A percentile compares a stretch with the other conserved stretches of the same genome.
These are phyloP conservation scores for Caenorhabditis angaria DNA, from an alignment of 2,888 invertebrate species.

Conservation along the genomic window DNA sequence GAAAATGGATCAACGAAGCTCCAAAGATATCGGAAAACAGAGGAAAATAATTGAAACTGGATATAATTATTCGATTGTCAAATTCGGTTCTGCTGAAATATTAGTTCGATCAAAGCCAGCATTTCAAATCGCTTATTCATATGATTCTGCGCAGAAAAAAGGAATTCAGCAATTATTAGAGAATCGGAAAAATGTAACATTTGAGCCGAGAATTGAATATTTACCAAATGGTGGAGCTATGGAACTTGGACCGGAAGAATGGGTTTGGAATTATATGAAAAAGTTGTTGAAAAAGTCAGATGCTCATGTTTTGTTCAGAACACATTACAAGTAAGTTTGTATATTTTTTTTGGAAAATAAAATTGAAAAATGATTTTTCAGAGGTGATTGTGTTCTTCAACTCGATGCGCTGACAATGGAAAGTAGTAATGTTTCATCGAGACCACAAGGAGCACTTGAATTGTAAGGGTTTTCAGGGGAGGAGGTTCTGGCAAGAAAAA, in stretches of 20 bases:
- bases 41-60: not conserved
- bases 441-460: conserved; percentile 16
- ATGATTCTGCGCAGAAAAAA: not conserved
- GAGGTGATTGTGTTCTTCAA: conserved; percentile 23
- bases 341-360: too few relatives aligned
- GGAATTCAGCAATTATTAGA: not conserved
- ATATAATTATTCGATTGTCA: conserved; percentile 33
- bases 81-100: conserved; percentile 13
- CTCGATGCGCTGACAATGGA: conserved; percentile 24
- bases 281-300: conserved; percentile 21
- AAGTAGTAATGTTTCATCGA: not conserved
- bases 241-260: conserved; percentile 32
- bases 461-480: conserved; percentile 29
- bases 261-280: conserved; percentile 39
- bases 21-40: not conserved
- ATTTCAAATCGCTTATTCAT: not conserved
- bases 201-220: conserved; percentile 40
- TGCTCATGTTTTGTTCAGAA: conserved; percentile 25
- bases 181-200: conserved; percentile 8
- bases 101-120: conserved; percentile 29
- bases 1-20: conserved; percentile 8
- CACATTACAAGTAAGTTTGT: conserved; percentile 10
- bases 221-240: conserved; percentile 41
- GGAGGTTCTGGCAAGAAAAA: too few relatives aligned
- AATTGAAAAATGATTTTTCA: conserved; percentile 1